Evolutionary conservation across 1,140 invertebrate genomes (phyloP), one percentile per base, ranked within the genome.

Genomic region (Formica selysi): DNA sequence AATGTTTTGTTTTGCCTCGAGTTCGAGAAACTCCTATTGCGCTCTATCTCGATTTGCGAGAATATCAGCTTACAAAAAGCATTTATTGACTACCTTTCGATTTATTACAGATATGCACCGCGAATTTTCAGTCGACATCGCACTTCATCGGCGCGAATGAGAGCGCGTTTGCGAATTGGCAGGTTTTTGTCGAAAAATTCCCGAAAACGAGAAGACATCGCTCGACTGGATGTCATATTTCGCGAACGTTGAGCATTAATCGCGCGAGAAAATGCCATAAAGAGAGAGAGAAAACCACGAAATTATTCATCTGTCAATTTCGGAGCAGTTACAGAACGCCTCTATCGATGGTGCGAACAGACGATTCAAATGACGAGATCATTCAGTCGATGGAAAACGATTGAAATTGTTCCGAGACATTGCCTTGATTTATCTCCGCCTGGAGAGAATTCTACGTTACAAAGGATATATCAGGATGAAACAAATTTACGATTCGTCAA

Each of bases 391-490:
- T 26, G 57, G 51, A 44, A 26, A 74, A 44, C 36, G 51, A 73
- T 80, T 54, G 76, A 54, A 65, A 80, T 67, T 83, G 65, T 84
- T 19, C 38, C 76, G 68, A 70, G 67, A 38, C 54, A 59, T 48
- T 59, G 61, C 59, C 57, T 71, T 85, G 57, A 89, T 89, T 85
- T 88, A 88, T 88, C 76, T 59, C 51, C 41, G 54, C 32, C 38
- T 26, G n/a, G 32, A 54, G 44, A 54, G 44, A 67, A 11, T 51
- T 8, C 8, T 2, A n/a, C 13, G 29, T 67, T 36, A 36, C 16
- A 32, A 3, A 67, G 0, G 4, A 65, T 67, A 64, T 22, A 16
- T 1, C 22, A 22, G 11, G 11, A 7, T 4, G 10, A 16, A 36
- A 78, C 38, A 13, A 51, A 41, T 61, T n/a, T 76, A 41, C 19